Base-by-base conservation (phyloP, 1,140 invertebrate genomes). In the Drosophila sp. region DNA sequence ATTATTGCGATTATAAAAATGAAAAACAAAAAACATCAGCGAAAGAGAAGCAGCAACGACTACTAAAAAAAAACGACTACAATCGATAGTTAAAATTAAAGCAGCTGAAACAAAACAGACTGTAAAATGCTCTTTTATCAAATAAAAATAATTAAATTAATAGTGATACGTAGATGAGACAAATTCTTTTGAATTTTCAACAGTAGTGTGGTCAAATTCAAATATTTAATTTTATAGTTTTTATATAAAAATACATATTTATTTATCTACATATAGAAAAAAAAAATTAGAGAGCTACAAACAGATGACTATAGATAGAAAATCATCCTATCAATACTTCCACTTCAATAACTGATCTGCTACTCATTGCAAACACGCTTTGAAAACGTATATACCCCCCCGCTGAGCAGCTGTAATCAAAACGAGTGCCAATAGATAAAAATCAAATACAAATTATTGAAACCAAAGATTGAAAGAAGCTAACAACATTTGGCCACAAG, bases 1-100 rank as follows among this genome's bases (percentile, higher is more conserved):
- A 72, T 72, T 72, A 72, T 67, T 67, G 63, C 46, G 63, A 54
- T 72, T 65, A 58, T 58, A 72, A 58, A 57, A 50, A 54, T 29
- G 43, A 54, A 45, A 29, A 13, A 50, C n/a, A n/a, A n/a, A 32
- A 53, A 53, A 36, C 18, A 36, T 18, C 7, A 36, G 5, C 9
- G 16, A 14, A 51, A 34, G 27, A 16, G 29, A 34, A 51, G 48
- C 36, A 50, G n/a, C 45, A 54, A 21, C 29, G 56, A 18, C n/a
- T 27, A 63, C 1, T 50, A 6, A 14, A 71, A 14, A 71, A 46
- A 34, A n/a, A 13, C 50, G 38, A 38, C 38, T 21, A 29, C 11
- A 14, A 36, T 8, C 46, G 32, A 7, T 34, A 41, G 53, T 34
- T 16, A 14, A 9, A 40, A 5, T 5, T 8, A 38, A 62, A n/a